phyloP scores from a whole-genome alignment of 1,140 invertebrate genomes.

The Diorhabda carinulata region DNA sequence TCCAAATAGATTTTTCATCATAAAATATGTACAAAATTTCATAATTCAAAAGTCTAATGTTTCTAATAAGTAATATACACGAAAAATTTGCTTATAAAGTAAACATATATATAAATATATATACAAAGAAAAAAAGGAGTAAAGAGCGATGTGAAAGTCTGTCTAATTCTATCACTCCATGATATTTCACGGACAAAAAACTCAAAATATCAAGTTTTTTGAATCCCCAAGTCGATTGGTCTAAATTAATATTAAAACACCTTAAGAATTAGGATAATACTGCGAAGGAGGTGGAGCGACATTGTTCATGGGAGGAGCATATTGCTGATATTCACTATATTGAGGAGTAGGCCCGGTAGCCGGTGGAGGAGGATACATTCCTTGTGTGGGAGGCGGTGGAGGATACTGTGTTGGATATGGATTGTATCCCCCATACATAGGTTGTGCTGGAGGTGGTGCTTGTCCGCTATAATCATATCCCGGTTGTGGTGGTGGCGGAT shows the following conservation, averaged over 20 bases:
- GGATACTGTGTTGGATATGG: constrained; percentile 53
- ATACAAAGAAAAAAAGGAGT: no score
- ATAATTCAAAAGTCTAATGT: no score
- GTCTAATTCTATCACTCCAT: no score
- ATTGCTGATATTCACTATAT: constrained; percentile 38
- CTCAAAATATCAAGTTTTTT: no score
- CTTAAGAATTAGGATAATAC: constrained; percentile 19
- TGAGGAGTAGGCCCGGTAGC: constrained; percentile 18
- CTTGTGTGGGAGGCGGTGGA: constrained; percentile 48
- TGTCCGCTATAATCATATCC: constrained; percentile 31
- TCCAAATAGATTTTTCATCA: no score
- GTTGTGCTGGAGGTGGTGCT: constrained; percentile 43
- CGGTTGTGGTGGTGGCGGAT: constrained; percentile 35
- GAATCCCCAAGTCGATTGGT: background rate
- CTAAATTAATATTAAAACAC: constrained; percentile 1
- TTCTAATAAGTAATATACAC: no score
- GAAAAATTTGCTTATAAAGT: no score
- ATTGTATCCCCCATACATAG: constrained; percentile 47
- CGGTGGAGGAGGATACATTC: constrained; percentile 35
- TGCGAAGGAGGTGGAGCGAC: constrained; percentile 8
- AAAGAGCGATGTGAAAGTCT: no score
- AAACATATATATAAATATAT: no score
- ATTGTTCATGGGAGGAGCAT: constrained; percentile 16
- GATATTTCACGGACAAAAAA: no score
- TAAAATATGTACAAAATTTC: no score